Evolutionary conservation across 2,888 invertebrate species (phyloP), one percentile per base, ranked within the genome.

Genomic region (Empis livida): DNA sequence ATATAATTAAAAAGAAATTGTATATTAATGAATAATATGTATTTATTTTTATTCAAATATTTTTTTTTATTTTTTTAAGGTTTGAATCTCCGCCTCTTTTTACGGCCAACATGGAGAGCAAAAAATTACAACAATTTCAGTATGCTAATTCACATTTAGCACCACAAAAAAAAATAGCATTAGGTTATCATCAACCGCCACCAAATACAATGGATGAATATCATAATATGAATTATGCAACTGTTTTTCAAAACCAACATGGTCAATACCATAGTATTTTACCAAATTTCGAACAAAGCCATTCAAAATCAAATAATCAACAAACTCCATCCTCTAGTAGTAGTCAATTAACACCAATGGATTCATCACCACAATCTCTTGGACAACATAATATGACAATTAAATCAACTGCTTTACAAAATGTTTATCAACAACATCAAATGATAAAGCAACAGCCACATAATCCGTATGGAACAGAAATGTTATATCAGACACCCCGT

Each of bases 71-170:
- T 20, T n/a, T 20, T 43, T 35, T 48, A 31, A 83, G 83, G 82
- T 75, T 83, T 72, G 82, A 82, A 64, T 80, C 82, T 62, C 80
- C 82, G 56, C 75, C 77, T 62, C 73, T 79, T 55, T 79, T 78
- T 63, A 73, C 70, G 64, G 73, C 71, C 58, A 71, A 71, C 64
- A 82, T 82, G 81, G 82, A 82, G 68, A 77, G 76, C 64, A 82
- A 82, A 66, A 75, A 74, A 67, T 76, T 75, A 55, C 69, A 69
- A 49, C 68, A 68, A 48, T 47, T 69, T 55, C 69, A 68, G 57
- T 66, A 67, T 51, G 62, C 62, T 45, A 61, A 63, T 32, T 62
- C 64, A 15, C 57, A 57, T 56, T 45, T 75, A 59, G 57, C 66
- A 50, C 61, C 65, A 31, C 73, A 74, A 67, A 55, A 73, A 68